phyloP scores from a whole-genome alignment of 1,140 invertebrate species.

The Calycopis cecrops region DNA sequence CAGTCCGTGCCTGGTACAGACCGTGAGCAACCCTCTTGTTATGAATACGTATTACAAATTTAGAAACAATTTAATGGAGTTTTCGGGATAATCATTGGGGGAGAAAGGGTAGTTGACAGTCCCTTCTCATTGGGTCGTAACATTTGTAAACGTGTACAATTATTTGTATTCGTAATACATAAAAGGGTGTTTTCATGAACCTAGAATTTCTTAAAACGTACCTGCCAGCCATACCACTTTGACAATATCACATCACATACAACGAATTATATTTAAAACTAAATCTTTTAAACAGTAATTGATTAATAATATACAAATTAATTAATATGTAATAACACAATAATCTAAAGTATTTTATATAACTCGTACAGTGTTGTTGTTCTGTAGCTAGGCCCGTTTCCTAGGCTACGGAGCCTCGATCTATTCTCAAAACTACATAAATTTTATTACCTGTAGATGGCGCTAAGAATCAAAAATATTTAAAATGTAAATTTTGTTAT shows the following conservation, averaged over 20 bases:
- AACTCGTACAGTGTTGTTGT: constrained; percentile 62
- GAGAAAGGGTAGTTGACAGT: neutral
- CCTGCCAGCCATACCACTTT: constrained; percentile 64
- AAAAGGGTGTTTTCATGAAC: constrained; percentile 7
- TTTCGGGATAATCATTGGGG: neutral
- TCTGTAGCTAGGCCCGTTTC: constrained; percentile 69
- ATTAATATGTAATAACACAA: constrained; percentile 8
- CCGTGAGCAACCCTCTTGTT: constrained; percentile 38
- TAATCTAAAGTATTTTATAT: constrained; percentile 43
- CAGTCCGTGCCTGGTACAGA: constrained; percentile 42
- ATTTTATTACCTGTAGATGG: constrained; percentile 23
- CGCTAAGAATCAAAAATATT: constrained; percentile 15
- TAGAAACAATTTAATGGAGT: neutral
- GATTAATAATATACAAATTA: neutral
- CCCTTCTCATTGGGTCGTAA: neutral
- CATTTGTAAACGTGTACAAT: neutral
- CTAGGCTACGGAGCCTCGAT: constrained; percentile 59
- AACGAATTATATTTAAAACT: constrained; percentile 11
- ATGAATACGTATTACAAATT: constrained; percentile 15
- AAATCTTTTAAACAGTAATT: neutral
- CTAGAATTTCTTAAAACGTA: constrained; percentile 35
- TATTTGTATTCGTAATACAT: no score
- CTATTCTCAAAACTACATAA: constrained; percentile 13
- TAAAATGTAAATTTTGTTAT: no score
- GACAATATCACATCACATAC: constrained; percentile 50